phyloP scores from a whole-genome alignment of 30 jellyfish, hydroid and myxozoan species.

The Hydractinia symbiolongicarpus region DNA sequence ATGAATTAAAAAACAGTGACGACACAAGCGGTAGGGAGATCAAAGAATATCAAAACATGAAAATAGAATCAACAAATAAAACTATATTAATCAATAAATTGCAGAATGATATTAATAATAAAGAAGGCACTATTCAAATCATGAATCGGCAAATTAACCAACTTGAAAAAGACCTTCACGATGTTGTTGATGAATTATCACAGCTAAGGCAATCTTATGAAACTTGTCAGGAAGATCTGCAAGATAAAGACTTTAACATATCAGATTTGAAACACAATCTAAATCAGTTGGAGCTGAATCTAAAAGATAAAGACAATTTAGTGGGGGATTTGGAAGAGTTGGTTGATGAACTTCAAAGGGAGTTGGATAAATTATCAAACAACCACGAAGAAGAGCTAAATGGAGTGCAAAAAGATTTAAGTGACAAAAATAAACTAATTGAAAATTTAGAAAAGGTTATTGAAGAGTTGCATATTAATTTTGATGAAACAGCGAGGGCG shows the following conservation, averaged over 20 bases:
- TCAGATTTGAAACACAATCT: not conserved
- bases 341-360: slow-evolving; percentile 20
- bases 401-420: not conserved
- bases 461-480: not conserved
- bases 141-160: not conserved
- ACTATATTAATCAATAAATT: not conserved
- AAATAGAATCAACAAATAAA: not conserved
- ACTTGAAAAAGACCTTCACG: not conserved
- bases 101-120: not conserved
- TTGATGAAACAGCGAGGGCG: not conserved
- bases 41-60: not conserved
- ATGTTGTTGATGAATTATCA: slow-evolving; percentile 11
- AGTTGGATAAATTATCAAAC: not conserved
- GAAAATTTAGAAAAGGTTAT: slow-evolving; percentile 6
- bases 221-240: not conserved
- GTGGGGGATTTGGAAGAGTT: slow-evolving; percentile 17
- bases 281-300: not conserved
- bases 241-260: not conserved
- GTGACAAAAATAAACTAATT: not conserved
- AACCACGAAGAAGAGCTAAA: not conserved
- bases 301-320: not conserved
- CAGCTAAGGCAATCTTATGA: not conserved
- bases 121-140: not conserved
- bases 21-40: slow-evolving; percentile 11
- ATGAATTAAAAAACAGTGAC: not conserved